These are phyloP conservation scores for Athetis lepigone DNA, from an alignment of 2,888 invertebrate species.

Conservation along the genomic window DNA sequence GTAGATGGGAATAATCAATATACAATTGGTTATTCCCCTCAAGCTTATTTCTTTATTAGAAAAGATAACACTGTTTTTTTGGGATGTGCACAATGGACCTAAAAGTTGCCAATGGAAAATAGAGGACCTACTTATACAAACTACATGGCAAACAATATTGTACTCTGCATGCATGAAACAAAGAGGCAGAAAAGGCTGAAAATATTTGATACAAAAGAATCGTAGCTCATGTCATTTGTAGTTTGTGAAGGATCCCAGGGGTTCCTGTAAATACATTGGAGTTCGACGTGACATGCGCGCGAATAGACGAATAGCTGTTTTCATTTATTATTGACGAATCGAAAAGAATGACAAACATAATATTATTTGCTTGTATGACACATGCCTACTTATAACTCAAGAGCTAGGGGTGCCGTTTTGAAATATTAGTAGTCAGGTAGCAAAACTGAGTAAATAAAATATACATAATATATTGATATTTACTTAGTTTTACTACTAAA, in stretches of 20 bases:
- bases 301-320: constrained; percentile 6
- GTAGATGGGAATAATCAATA: no score
- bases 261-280: constrained; percentile 6
- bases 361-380: neutral
- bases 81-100: no score
- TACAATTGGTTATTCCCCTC: no score
- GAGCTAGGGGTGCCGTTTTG: neutral
- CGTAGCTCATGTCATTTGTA: constrained; percentile 1
- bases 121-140: no score
- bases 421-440: no score
- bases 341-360: neutral
- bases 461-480: no score
- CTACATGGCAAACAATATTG: neutral
- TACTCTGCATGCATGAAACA: neutral
- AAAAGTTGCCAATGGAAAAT: no score
- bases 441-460: no score
- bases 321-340: constrained; percentile 1
- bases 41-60: no score
- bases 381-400: no score
- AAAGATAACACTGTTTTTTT: no score
- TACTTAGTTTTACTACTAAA: no score
- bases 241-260: constrained; percentile 10
- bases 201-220: neutral
- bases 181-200: neutral
- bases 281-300: constrained; percentile 4